These are phyloP conservation scores for Oedothorax gibbosus DNA, from an alignment of 1,140 invertebrate genomes.

Conservation along the genomic window DNA sequence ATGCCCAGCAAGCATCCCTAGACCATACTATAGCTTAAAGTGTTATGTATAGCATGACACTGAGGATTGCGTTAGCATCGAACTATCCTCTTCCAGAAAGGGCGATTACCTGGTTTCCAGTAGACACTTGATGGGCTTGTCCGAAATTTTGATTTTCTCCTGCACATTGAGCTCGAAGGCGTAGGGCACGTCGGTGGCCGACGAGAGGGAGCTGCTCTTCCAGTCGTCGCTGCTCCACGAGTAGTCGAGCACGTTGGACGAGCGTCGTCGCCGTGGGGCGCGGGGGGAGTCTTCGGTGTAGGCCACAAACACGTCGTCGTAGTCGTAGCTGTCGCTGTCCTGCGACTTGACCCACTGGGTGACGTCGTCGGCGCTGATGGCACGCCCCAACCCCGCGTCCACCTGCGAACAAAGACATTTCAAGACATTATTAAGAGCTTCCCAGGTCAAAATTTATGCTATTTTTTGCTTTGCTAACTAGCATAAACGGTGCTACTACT, in stretches of 20 bases:
- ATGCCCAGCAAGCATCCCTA: too few relatives aligned
- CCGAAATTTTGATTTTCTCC: constrained; percentile 70
- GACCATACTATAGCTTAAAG: too few relatives aligned
- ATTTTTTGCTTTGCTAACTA: too few relatives aligned
- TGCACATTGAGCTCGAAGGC: constrained; percentile 65
- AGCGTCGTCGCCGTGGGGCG: constrained; percentile 19
- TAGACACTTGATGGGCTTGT: constrained; percentile 71
- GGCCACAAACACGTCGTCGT: constrained; percentile 62
- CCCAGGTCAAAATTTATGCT: too few relatives aligned
- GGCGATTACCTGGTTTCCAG: constrained; percentile 66
- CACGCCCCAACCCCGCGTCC: neutral
- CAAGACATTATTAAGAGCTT: too few relatives aligned
- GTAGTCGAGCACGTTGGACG: constrained; percentile 49
- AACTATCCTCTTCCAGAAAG: too few relatives aligned
- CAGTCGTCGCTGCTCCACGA: constrained; percentile 9
- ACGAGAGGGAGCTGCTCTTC: constrained; percentile 3
- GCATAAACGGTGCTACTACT: too few relatives aligned
- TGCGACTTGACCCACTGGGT: constrained; percentile 51
- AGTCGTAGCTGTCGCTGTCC: constrained; percentile 63
- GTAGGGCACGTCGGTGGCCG: constrained; percentile 64
- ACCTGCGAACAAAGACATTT: neutral
- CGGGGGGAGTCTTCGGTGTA: constrained; percentile 61
- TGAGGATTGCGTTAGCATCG: neutral
- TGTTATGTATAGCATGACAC: too few relatives aligned
- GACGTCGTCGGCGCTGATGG: constrained; percentile 56